Percentiles rank a stretch among this genome's conserved stretches.
phyloP scores from a whole-genome alignment of 2,888 invertebrate genomes.

The Peribatodes rhomboidaria region DNA sequence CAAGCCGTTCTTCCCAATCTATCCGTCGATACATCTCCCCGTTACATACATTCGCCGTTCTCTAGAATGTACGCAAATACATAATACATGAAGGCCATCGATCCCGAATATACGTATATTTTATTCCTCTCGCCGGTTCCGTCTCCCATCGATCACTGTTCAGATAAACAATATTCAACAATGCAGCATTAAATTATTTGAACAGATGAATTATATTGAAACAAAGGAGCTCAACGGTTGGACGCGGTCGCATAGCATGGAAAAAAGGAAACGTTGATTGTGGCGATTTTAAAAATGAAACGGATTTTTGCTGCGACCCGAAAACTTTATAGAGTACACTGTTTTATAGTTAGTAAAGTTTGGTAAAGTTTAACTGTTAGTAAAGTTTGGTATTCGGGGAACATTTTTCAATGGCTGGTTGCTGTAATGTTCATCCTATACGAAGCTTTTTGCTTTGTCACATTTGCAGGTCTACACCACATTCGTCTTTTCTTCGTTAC shows the following conservation, averaged over 20 bases:
- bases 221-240: slow-evolving; percentile 25
- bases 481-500: no score
- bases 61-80: slow-evolving; percentile 22
- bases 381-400: background rate
- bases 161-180: slow-evolving; percentile 32
- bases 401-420: no score
- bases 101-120: slow-evolving; percentile 15
- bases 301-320: background rate
- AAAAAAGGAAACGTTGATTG: slow-evolving; percentile 6
- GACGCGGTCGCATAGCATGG: slow-evolving; percentile 12
- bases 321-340: background rate
- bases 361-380: background rate
- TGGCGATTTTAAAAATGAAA: slow-evolving; percentile 1
- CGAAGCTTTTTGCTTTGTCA: no score
- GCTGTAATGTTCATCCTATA: no score
- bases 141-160: slow-evolving; percentile 37
- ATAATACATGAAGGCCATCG: slow-evolving; percentile 31
- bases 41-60: background rate
- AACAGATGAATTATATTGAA: slow-evolving; percentile 28
- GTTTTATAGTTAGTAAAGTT: background rate
- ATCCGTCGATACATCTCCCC: background rate
- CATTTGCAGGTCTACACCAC: no score
- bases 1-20: no score
- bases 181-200: slow-evolving; percentile 27
- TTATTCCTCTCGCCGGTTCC: slow-evolving; percentile 15